Evolutionary conservation across 2,888 invertebrate genomes (phyloP), one percentile per base, ranked within the genome.

Genomic region (Heteromyza rotundicornis): DNA sequence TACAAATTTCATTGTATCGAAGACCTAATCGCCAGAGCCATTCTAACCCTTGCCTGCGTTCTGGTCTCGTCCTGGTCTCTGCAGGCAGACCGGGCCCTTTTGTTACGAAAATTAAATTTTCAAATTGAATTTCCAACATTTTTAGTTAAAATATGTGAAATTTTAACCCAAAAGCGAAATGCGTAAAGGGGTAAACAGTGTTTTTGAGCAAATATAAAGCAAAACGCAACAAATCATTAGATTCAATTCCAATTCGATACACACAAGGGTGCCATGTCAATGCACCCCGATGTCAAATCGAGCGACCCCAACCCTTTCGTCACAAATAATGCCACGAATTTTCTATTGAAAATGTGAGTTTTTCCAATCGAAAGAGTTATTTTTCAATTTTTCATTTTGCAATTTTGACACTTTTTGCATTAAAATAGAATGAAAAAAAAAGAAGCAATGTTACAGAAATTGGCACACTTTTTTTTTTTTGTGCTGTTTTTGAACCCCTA

Each of bases 71-170:
- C n/a, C n/a, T n/a, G n/a, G n/a, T n/a, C n/a, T n/a, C n/a, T n/a
- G n/a, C n/a, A n/a, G n/a, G n/a, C n/a, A n/a, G n/a, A n/a, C n/a
- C n/a, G n/a, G n/a, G n/a, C n/a, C n/a, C n/a, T n/a, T n/a, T n/a
- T n/a, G n/a, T n/a, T n/a, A 27, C 5, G 10, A 27, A 27, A 27
- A 27, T 27, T 27, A 5, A 14, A 47, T 19, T 19, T 47, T 47
- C 47, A 20, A 47, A 19, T 47, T 47, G 47, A 47, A 47, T 40
- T 73, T 72, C 66, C 64, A 71, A 65, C 58, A 55, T 70, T 76
- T 74, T 71, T 64, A 70, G 67, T 73, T 68, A 69, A 75, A 75
- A 72, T 72, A 66, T 70, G 59, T 67, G 68, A 71, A 73, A 67
- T 70, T 75, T 74, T 67, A 65, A 71, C 70, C 69, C 68, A 71